Conservation (phyloP, 2,888 invertebrate species). For the Eueremaeus valkanovi region DNA sequence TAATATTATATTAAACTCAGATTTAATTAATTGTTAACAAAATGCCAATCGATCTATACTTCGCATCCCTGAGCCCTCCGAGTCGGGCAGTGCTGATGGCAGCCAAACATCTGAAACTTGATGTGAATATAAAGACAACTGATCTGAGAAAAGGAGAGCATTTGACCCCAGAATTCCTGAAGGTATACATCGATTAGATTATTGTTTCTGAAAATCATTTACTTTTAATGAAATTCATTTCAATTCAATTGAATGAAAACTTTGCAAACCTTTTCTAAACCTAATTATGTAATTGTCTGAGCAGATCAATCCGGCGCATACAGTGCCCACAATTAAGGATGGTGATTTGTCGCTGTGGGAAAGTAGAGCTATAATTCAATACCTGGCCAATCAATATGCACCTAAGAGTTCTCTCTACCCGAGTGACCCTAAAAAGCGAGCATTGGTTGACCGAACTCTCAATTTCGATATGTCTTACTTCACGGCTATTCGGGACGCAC, state of each 20-base stretch:
- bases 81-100: slow-evolving; percentile 20
- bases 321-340: slow-evolving; percentile 75
- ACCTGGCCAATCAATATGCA: slow-evolving; percentile 72
- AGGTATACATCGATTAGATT: no score
- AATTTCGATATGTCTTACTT: slow-evolving; percentile 38
- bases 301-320: slow-evolving; percentile 62
- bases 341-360: slow-evolving; percentile 71
- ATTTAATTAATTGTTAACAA: no score
- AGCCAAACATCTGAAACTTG: background rate
- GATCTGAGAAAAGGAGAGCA: slow-evolving; percentile 21
- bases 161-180: background rate
- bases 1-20: no score
- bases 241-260: no score
- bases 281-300: no score
- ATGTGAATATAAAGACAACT: background rate
- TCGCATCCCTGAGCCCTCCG: background rate
- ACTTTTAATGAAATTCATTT: no score
- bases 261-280: no score
- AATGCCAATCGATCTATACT: slow-evolving; percentile 27
- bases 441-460: slow-evolving; percentile 65
- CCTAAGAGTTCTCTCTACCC: slow-evolving; percentile 70
- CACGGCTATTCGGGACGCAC: background rate
- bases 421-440: slow-evolving; percentile 64
- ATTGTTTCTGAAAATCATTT: no score
- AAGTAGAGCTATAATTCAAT: slow-evolving; percentile 69